phyloP scores from a whole-genome alignment of 2,888 invertebrate species.

The Timema podura region DNA sequence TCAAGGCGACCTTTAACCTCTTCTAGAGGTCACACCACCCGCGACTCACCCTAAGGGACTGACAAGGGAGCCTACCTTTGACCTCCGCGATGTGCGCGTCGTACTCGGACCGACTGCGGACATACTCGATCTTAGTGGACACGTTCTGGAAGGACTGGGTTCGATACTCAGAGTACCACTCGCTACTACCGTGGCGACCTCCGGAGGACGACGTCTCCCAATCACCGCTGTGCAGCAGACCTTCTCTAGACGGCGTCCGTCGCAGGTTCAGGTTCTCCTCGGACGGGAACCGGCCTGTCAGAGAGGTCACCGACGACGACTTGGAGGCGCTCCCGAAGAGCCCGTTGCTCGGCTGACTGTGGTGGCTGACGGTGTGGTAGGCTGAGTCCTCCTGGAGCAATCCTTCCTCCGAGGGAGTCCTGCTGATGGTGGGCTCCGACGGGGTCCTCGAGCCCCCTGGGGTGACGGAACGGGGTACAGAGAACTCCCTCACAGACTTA shows the following conservation, averaged over 20 bases:
- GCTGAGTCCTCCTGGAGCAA: slow-evolving; percentile 52
- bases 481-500: slow-evolving; percentile 58
- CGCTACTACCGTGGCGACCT: slow-evolving; percentile 33
- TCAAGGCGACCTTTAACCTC: no score
- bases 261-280: slow-evolving; percentile 48
- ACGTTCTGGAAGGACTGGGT: slow-evolving; percentile 59
- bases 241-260: slow-evolving; percentile 27
- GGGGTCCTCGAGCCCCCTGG: slow-evolving; percentile 36
- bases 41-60: no score
- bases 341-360: slow-evolving; percentile 31
- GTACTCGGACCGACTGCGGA: slow-evolving; percentile 76
- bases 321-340: slow-evolving; percentile 47
- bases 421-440: slow-evolving; percentile 38
- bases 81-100: slow-evolving; percentile 83
- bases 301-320: slow-evolving; percentile 51
- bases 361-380: slow-evolving; percentile 53
- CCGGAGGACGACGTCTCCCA: slow-evolving; percentile 31
- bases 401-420: slow-evolving; percentile 54
- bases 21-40: no score
- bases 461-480: slow-evolving; percentile 30
- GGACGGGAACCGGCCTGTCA: slow-evolving; percentile 50
- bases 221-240: slow-evolving; percentile 35
- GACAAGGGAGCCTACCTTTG: slow-evolving; percentile 58
- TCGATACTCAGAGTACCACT: slow-evolving; percentile 58
- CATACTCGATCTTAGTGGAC: slow-evolving; percentile 64